Evolutionary conservation across 2,113 vertebrate genomes (phyloP).

Genomic region (Tupaia chinensis): DNA sequence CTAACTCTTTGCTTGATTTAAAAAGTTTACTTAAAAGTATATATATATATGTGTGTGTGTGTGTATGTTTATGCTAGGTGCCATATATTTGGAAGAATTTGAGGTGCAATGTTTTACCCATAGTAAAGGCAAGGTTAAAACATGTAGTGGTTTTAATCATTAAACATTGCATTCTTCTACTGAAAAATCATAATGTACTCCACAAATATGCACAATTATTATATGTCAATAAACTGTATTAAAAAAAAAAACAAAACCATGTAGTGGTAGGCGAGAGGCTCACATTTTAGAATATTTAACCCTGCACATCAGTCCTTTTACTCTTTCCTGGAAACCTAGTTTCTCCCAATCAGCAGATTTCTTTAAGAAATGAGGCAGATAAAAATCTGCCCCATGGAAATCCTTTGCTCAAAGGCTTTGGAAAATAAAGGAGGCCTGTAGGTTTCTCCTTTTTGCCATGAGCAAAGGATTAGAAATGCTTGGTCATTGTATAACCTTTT

Average conservation of each 20-base stretch:
- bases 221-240: too few relatives aligned
- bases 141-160: not conserved
- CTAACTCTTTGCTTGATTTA: not conserved
- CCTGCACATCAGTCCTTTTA: not conserved
- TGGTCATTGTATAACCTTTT: constrained; percentile 58
- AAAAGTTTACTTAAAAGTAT: constrained; percentile 17
- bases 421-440: not conserved
- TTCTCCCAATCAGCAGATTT: constrained; percentile 42
- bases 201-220: too few relatives aligned
- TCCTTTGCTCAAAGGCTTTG: constrained; percentile 31
- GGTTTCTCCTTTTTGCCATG: constrained; percentile 38
- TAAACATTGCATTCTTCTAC: too few relatives aligned
- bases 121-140: not conserved
- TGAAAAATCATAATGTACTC: too few relatives aligned
- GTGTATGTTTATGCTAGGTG: not conserved
- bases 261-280: not conserved
- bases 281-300: not conserved
- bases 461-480: constrained; percentile 28
- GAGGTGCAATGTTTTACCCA: not conserved
- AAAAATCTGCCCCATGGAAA: constrained; percentile 50
- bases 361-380: constrained; percentile 59
- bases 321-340: not conserved
- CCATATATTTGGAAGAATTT: not conserved
- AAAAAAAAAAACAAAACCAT: not conserved
- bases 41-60: not conserved